Base-by-base conservation (phyloP, 2,113 vertebrate species). In the Channa maculata region DNA sequence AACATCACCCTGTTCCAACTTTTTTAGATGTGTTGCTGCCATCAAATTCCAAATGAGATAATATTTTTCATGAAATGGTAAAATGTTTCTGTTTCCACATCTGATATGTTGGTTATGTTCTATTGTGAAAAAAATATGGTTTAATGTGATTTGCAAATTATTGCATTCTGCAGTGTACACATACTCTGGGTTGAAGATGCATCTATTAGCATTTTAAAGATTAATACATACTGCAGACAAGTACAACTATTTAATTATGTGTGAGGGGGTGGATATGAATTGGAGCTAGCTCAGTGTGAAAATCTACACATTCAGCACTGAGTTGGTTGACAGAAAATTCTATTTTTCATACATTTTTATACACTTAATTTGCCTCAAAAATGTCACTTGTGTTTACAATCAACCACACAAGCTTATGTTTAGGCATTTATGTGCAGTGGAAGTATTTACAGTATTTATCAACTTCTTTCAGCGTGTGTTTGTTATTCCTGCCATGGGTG, bases 401-500 rank as follows among this genome's bases (percentile, higher is more conserved):
- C 37, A 48, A 38, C 52, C 43, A 46, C 46, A 38, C 24, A 14
- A 37, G 36, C 53, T 44, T 50, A 24, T 85, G 62, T 65, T 71
- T n/a, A 58, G 75, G 36, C 24, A 44, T 80, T 52, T n/a, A 55
- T 77, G 63, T 34, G 3, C 48, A 54, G 44, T 54, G 53, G 8
- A 72, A 61, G 14, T 71, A 39, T 77, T 60, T 72, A 50, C 57
- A 61, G 14, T 71, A 39, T 77, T 60, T 72, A 50, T 61, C 38
- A 71, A 49, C 76, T 34, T 74, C 41, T 59, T 1, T 41, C 10
- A 48, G 9, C 52, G 50, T 72, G 70, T 62, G 58, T 82, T 86
- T 68, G 64, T 60, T 71, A 73, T 83, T 86, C 74, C 41, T 72
- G 49, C 65, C 5, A 7, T 34, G 12, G 61, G 61, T 5, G 24